Conservation (phyloP, 2,797 vertebrate genomes). For the Spondyliosoma cantharus region DNA sequence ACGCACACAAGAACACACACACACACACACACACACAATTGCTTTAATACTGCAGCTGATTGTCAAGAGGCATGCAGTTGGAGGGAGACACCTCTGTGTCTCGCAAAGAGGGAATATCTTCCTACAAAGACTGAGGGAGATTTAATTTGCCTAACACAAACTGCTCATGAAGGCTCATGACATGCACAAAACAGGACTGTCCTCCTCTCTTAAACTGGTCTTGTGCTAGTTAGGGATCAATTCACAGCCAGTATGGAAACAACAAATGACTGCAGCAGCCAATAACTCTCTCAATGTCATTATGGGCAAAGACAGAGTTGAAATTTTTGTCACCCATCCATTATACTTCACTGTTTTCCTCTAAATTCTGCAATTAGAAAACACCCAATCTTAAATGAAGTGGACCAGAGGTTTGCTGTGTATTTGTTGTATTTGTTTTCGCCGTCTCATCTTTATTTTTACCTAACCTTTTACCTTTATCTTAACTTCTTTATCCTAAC, state of each 20-base stretch:
- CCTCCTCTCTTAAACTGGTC: neutral
- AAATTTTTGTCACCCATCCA: neutral
- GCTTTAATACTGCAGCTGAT: neutral
- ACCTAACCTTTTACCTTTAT: too few relatives aligned
- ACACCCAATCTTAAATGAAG: neutral
- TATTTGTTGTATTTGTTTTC: constrained; percentile 27
- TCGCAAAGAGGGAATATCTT: neutral
- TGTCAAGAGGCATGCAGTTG: neutral
- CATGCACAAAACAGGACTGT: neutral
- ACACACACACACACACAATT: neutral
- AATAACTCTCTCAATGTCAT: neutral
- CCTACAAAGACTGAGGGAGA: neutral
- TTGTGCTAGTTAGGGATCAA: neutral
- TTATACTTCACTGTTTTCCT: neutral
- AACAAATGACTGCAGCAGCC: neutral
- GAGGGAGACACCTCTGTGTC: neutral
- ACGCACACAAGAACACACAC: neutral
- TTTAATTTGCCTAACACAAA: neutral
- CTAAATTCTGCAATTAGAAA: neutral
- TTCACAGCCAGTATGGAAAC: neutral
- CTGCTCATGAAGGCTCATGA: neutral
- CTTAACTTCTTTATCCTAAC: too few relatives aligned
- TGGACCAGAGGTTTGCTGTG: neutral
- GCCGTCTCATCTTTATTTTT: constrained; percentile 13
- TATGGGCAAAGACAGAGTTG: neutral